phyloP scores from a whole-genome alignment of 2,797 vertebrate genomes.

The Mus caroli region DNA sequence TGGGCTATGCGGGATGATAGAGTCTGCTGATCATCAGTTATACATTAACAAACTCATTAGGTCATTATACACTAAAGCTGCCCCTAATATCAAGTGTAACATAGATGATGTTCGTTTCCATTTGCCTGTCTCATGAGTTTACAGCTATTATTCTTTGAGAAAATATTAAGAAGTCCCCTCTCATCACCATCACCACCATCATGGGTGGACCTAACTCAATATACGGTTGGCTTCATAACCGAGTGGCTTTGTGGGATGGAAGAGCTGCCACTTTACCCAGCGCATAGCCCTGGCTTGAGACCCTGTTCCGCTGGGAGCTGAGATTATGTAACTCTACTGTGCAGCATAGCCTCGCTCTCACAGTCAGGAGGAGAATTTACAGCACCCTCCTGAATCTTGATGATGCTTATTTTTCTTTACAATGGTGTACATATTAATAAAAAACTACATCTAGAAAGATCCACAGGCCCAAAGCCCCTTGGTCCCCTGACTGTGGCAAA shows the following conservation, averaged over 20 bases:
- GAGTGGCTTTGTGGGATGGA: neutral
- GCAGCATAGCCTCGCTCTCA: neutral
- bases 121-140: neutral
- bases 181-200: neutral
- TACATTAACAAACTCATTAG: neutral
- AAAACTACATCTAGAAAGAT: neutral
- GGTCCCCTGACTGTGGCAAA: neutral
- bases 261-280: neutral
- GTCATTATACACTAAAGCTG: neutral
- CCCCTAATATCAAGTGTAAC: neutral
- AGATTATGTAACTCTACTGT: neutral
- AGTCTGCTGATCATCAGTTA: neutral
- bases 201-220: neutral
- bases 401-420: slow-evolving; percentile 23
- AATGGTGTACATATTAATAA: neutral
- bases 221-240: neutral
- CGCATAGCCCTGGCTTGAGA: neutral
- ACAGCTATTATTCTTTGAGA: neutral
- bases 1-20: neutral
- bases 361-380: neutral
- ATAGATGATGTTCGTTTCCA: neutral
- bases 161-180: neutral
- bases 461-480: neutral
- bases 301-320: neutral
- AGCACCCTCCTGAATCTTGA: neutral